Evolutionary conservation across 2,113 vertebrate species (phyloP), one percentile per base, ranked within the genome.

Genomic region (Bubo scandiacus): DNA sequence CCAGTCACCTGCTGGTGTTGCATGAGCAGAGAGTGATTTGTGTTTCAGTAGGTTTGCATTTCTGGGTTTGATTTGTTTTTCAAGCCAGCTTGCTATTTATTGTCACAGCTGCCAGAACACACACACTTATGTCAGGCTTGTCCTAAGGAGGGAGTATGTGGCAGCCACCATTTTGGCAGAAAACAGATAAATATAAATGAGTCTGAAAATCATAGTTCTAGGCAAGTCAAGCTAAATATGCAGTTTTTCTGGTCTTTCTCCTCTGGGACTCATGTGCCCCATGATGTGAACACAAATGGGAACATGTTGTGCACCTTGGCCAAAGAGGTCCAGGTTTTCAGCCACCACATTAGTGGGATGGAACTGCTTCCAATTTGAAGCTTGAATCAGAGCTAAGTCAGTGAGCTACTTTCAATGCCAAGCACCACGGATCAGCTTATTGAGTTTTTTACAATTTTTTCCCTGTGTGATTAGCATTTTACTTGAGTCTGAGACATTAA

Each of bases 401-500:
- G 74, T 26, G 87, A 96, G 51, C 54, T 32, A 23, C 67, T 88
- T 94, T 66, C 68, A 86, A 67, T 4, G 38, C 74, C 86, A 96
- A 80, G 93, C 82, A 63, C 59, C 30, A 68, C 54, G 72, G 91
- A 85, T 70, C 93, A 96, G 52, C 7, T 10, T 80, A 81, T 93
- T 94, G 83, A 82, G 89, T 67, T 95, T 97, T 88, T 91, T 86
- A 68, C 70, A 52, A 8, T 91, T 82, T 95, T 88, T 85, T 51
- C 82, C 58, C 67, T 26, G 32, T 27, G 23, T 86, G 49, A 97
- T 91, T 97, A 96, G 90, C 85, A 95, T 98, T 98, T 97, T 88
- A 68, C 73, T 96, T 81, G 87, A 95, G 81, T 67, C 93, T 96
- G 94, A 97, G 92, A 95, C 85, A 94, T 96, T 95, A 96, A 96